phyloP scores from a whole-genome alignment of 2,888 invertebrate genomes.

The Eupithecia dodoneata region DNA sequence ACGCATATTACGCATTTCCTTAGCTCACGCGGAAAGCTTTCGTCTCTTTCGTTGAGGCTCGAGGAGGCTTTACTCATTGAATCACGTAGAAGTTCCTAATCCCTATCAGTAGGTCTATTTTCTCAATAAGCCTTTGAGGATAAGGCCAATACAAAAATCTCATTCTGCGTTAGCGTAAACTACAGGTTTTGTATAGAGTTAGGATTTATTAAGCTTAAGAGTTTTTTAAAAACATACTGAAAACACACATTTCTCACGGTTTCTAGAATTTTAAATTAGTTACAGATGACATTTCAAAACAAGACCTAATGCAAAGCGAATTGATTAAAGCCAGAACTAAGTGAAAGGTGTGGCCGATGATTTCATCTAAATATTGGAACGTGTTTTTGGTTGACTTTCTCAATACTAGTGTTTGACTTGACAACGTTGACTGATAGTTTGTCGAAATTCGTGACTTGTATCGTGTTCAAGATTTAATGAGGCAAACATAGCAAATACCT shows the following conservation, averaged over 20 bases:
- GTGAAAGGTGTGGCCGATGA: constrained; percentile 31
- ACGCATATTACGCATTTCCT: not conserved
- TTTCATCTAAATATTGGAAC: constrained; percentile 30
- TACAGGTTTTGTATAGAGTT: not conserved
- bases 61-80: not conserved
- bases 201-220: not conserved
- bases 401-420: constrained; percentile 16
- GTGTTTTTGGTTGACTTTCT: constrained; percentile 30
- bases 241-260: constrained; percentile 3
- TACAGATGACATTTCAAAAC: constrained; percentile 29
- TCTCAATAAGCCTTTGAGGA: not conserved
- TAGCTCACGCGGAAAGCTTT: not conserved
- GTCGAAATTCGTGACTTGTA: constrained; percentile 6
- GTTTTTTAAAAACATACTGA: not conserved
- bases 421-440: constrained; percentile 21
- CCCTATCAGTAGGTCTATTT: not conserved
- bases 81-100: not conserved
- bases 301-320: constrained; percentile 30
- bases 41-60: not conserved
- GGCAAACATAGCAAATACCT: not conserved
- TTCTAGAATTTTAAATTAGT: constrained; percentile 17
- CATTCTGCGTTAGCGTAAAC: not conserved
- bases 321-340: constrained; percentile 30
- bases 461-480: not conserved
- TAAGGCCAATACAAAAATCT: not conserved